Base-by-base conservation (phyloP, 1,140 invertebrate species). In the Leptinotarsa lineolata region DNA sequence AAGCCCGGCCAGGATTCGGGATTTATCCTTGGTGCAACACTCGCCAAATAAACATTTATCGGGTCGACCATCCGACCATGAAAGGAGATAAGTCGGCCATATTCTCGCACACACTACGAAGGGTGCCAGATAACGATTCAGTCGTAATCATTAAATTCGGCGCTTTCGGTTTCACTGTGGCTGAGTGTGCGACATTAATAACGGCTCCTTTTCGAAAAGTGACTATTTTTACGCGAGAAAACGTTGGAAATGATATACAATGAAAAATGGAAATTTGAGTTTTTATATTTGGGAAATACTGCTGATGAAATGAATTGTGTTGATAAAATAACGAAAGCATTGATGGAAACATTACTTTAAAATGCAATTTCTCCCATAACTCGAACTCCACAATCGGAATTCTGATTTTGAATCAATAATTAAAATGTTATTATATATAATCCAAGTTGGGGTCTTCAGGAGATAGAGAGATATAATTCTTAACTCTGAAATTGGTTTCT, bases 11-110 rank as follows among this genome's bases (percentile, higher is more conserved):
- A 0, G 16, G 15, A n/a, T 15, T n/a, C n/a, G 11, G 48, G 54
- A 58, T 58, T 69, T 69, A 69, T 69, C 45, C 22, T 59, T 59
- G 68, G 46, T 22, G 48, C 68, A 24, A 6, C 3, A 20, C 39
- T 69, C 21, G 68, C 68, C 68, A 69, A 69, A 69, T 69, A 69
- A 44, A 59, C 68, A 24, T 45, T 46, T 69, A 59, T 30, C 66
- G 45, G 68, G 24, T 18, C 21, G 54, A 20, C 68, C 68, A 69
- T 69, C 68, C 68, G 68, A 69, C 68, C 68, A 69, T 69, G 68
- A 69, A 69, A 59, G 5, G 21, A 69, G 68, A 69, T 69, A 69
- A 69, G 21, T 22, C 46, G 18, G 68, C 68, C 68, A 59, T 69
- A 69, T 69, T 69, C 68, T 18, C 68, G 21, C 68, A 30, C 1